These are phyloP conservation scores for Dasypogon diadema DNA, from an alignment of 2,888 invertebrate genomes.

Conservation along the genomic window DNA sequence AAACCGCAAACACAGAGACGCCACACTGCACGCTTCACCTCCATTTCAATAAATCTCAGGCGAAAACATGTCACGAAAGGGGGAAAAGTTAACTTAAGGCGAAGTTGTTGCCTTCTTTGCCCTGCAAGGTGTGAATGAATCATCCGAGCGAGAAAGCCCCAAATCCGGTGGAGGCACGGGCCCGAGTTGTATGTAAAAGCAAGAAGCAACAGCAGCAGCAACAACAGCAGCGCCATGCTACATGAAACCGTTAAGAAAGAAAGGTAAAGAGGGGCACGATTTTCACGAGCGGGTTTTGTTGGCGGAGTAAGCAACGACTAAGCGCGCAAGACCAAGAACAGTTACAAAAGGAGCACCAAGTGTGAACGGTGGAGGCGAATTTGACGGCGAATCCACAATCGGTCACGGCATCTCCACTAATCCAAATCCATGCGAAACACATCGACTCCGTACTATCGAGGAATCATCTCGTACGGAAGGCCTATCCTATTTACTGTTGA, in stretches of 20 bases:
- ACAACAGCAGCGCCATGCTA: no score
- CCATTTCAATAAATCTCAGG: no score
- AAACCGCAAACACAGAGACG: no score
- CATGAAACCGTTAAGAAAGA: background rate
- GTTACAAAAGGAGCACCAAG: background rate
- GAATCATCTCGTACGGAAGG: no score
- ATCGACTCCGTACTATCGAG: no score
- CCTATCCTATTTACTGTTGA: no score
- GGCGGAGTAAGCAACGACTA: background rate
- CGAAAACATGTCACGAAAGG: slow-evolving; percentile 50
- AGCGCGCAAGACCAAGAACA: background rate
- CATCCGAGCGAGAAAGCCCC: background rate
- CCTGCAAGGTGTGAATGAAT: slow-evolving; percentile 50
- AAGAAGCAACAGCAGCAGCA: background rate
- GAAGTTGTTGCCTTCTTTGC: slow-evolving; percentile 13
- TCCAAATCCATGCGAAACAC: background rate
- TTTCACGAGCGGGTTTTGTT: background rate
- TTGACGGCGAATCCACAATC: background rate
- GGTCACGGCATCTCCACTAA: background rate
- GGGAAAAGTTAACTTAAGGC: slow-evolving; percentile 24
- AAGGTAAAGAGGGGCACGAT: background rate
- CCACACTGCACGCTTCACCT: no score
- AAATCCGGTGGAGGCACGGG: background rate
- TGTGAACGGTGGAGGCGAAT: background rate
- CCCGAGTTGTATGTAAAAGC: background rate